Conservation (phyloP, 2,888 invertebrate species). For the Idaea aversata region DNA sequence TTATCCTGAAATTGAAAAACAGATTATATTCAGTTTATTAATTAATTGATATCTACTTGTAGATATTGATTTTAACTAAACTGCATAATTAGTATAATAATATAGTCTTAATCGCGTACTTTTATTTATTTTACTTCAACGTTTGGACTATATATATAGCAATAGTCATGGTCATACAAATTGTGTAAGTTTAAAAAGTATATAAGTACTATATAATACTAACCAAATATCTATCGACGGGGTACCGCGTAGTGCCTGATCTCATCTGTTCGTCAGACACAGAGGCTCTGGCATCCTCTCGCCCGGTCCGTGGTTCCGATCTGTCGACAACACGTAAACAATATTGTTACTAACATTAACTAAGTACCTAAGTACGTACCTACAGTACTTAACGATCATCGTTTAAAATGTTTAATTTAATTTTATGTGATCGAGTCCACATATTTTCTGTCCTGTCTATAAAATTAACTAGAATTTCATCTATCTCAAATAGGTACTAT, state of each 20-base stretch:
- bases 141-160: too few relatives aligned
- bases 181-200: too few relatives aligned
- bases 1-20: slow-evolving; percentile 55
- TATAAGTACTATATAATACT: slow-evolving; percentile 23
- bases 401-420: not conserved
- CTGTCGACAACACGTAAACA: slow-evolving; percentile 42
- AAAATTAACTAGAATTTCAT: too few relatives aligned
- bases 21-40: not conserved
- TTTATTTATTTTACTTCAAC: too few relatives aligned
- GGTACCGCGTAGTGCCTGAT: slow-evolving; percentile 48
- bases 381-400: not conserved
- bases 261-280: slow-evolving; percentile 77
- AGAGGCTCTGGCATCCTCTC: slow-evolving; percentile 75
- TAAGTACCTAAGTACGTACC: not conserved
- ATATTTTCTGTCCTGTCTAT: too few relatives aligned
- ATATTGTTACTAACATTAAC: not conserved
- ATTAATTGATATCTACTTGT: not conserved
- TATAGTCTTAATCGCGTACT: too few relatives aligned
- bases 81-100: not conserved
- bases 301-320: slow-evolving; percentile 50
- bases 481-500: too few relatives aligned
- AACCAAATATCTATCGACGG: slow-evolving; percentile 78
- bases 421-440: not conserved
- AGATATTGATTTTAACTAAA: not conserved
- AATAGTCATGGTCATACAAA: too few relatives aligned